Evolutionary conservation across 2,888 invertebrate species (phyloP).

Genomic region (Pseudococcus longispinus): DNA sequence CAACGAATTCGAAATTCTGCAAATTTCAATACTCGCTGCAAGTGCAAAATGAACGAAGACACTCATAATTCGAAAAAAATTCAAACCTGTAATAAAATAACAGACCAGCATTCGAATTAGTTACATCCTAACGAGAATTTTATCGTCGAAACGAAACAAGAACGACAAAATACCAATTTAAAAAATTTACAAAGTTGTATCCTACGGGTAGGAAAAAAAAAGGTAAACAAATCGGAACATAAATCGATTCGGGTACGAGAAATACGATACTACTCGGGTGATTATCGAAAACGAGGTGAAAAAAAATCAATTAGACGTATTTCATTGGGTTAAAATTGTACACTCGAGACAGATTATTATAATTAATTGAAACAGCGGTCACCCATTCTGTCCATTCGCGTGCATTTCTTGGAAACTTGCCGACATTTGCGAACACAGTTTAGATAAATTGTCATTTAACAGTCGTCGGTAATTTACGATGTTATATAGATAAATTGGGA

Average conservation of each 20-base stretch:
- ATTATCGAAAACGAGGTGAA: background rate
- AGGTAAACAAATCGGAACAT: background rate
- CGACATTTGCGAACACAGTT: background rate
- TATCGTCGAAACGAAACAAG: background rate
- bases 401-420: constrained; percentile 2
- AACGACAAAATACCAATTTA: background rate
- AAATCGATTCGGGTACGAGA: background rate
- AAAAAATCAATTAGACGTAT: background rate
- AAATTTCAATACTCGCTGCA: background rate
- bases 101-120: background rate
- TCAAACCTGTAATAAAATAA: background rate
- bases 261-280: background rate
- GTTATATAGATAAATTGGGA: constrained; percentile 30
- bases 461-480: background rate
- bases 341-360: background rate
- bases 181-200: background rate
- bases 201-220: background rate
- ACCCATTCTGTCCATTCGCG: background rate
- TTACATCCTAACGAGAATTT: background rate
- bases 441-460: constrained; percentile 22
- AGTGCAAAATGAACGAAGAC: background rate
- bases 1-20: background rate
- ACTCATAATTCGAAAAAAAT: background rate
- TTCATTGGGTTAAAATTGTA: background rate
- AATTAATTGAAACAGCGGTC: background rate